These are phyloP conservation scores for Hirtodrosophila alboralis DNA, from an alignment of 2,888 invertebrate genomes.

Conservation along the genomic window DNA sequence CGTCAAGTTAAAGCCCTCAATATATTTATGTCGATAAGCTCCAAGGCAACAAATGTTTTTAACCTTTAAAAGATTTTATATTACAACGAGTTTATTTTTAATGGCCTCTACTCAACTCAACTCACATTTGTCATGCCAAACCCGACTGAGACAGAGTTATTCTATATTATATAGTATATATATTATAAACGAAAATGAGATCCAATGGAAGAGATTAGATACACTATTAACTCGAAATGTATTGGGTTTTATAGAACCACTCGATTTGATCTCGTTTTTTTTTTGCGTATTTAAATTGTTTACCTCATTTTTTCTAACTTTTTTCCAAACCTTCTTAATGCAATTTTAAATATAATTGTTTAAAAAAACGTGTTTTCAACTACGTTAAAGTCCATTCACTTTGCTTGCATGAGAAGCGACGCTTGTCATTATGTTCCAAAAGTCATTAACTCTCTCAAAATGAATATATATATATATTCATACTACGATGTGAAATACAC, in stretches of 20 bases:
- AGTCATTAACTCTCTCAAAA: conserved; percentile 4
- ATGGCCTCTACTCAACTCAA: conserved; percentile 12
- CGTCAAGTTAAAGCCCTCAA: conserved; percentile 12
- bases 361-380: background rate
- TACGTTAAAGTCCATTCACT: background rate
- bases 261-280: background rate
- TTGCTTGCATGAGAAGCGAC: background rate
- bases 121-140: conserved; percentile 34
- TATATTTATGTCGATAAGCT: conserved; percentile 35
- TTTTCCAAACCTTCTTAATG: background rate
- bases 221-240: conserved; percentile 8
- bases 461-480: background rate
- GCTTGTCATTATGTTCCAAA: background rate
- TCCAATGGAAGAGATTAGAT: conserved; percentile 14
- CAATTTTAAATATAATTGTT: background rate
- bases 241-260: conserved; percentile 1
- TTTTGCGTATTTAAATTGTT: background rate
- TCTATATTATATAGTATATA: background rate
- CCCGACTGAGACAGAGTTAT: conserved; percentile 32
- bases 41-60: conserved; percentile 18
- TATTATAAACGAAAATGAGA: background rate
- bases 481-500: background rate
- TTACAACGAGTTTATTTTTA: conserved; percentile 21
- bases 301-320: background rate
- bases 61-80: conserved; percentile 21